Percentiles rank a stretch among this genome's conserved stretches.
Evolutionary conservation across 2,888 invertebrate species (phyloP).

Genomic region (Agonopterix subpropinquella): DNA sequence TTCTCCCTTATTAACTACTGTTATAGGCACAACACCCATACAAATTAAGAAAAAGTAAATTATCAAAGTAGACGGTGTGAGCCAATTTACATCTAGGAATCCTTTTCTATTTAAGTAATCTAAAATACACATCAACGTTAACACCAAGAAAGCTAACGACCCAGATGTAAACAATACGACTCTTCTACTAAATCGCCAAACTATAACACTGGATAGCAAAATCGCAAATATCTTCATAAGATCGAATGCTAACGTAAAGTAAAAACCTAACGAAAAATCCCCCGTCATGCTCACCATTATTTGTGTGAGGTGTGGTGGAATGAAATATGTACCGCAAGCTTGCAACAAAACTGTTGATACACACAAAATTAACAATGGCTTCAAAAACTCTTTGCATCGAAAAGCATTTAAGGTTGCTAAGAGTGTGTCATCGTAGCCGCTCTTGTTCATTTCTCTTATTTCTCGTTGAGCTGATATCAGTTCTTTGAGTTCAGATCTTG

Average conservation of each 20-base stretch:
- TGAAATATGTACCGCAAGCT: background rate
- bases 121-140: background rate
- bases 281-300: background rate
- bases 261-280: background rate
- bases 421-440: background rate
- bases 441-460: background rate
- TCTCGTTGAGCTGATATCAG: conserved; percentile 14
- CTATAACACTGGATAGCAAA: background rate
- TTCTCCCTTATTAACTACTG: background rate
- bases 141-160: background rate
- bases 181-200: background rate
- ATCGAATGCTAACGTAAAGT: background rate
- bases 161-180: background rate
- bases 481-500: conserved; percentile 12
- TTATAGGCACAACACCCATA: background rate
- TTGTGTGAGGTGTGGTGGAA: background rate
- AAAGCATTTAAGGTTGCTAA: background rate
- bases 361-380: background rate
- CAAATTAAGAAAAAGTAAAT: background rate
- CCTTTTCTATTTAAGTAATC: background rate
- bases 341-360: background rate
- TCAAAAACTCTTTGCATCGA: background rate
- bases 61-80: background rate
- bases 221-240: background rate
- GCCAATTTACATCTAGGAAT: background rate